Evolutionary conservation across 2,888 invertebrate genomes (phyloP).

Genomic region (Parelbella ahira): DNA sequence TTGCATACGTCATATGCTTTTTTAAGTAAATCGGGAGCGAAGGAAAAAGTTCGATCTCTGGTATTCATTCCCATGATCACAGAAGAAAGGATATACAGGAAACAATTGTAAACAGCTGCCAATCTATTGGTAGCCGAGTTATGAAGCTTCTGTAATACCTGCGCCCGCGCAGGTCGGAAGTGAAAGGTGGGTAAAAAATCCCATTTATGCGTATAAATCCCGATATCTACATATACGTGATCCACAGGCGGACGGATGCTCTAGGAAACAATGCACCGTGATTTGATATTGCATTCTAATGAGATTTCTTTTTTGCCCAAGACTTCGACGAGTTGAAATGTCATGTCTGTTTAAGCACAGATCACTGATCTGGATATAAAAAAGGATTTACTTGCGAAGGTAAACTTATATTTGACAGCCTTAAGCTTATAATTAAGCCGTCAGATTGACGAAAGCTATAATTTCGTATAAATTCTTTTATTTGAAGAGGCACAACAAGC

Average conservation of each 20-base stretch:
- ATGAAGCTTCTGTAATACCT: slow-evolving; percentile 52
- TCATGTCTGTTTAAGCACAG: not conserved
- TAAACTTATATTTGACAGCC: too few species aligned
- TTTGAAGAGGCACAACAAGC: too few species aligned
- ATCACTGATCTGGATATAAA: too few species aligned
- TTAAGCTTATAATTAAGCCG: too few species aligned
- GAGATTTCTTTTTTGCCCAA: slow-evolving; percentile 16
- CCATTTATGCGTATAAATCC: slow-evolving; percentile 36
- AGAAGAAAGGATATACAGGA: slow-evolving; percentile 39
- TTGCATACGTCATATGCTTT: too few species aligned
- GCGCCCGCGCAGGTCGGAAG: slow-evolving; percentile 63
- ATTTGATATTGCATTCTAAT: slow-evolving; percentile 35
- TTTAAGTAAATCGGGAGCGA: too few species aligned
- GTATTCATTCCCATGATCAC: slow-evolving; percentile 48
- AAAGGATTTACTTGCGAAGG: too few species aligned
- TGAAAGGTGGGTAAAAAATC: slow-evolving; percentile 68
- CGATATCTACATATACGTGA: slow-evolving; percentile 40
- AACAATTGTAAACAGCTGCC: slow-evolving; percentile 53
- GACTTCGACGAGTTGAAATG: not conserved
- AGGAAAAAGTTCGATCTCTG: slow-evolving; percentile 2
- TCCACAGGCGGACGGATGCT: slow-evolving; percentile 48
- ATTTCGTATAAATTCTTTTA: too few species aligned
- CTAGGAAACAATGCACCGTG: slow-evolving; percentile 44
- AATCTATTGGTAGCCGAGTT: slow-evolving; percentile 38
- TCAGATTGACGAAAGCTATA: too few species aligned